Base-by-base conservation (phyloP, 1,140 invertebrate species). In the Antheraea pernyi region DNA sequence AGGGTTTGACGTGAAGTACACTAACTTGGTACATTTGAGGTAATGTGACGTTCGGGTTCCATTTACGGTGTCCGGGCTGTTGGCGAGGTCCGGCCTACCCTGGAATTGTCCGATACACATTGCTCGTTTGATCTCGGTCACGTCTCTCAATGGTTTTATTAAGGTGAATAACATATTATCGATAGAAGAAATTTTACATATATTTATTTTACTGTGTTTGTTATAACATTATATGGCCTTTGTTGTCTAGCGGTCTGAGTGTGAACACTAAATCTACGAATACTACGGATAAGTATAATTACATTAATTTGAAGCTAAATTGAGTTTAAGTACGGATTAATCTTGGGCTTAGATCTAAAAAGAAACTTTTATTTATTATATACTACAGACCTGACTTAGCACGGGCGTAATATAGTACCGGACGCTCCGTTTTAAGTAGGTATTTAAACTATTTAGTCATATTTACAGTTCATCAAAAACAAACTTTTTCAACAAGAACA, bases 1-100 rank as follows among this genome's bases (percentile, higher is more conserved):
- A n/a, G n/a, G n/a, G 9, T 53, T 53, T 13, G 13, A 53, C 16
- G 6, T 53, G 46, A 53, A 16, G 16, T 16, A 16, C 46, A 53
- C 46, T 53, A 53, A 37, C 16, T 63, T 37, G 7, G 61, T 63
- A 63, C 61, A 63, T 63, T 63, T 37, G 30, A 7, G 11, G 30
- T 63, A 63, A 63, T 63, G 61, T 36, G 30, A 37, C 61, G 37
- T 63, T 63, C 37, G 61, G 61, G 61, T 36, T 10, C 61, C 61
- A 37, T 63, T 63, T 53, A 53, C 16, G 30, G 61, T 30, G 59
- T 60, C 59, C 59, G 59, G 59, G 59, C 59, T 19, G 13, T 36
- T 36, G 19, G 61, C 30, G 13, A n/a, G 16, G 61, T 16, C 36
- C 19, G 9, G 11, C 19, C 30, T 13, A 8, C 37, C 30, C 61